phyloP scores from a whole-genome alignment of 1,140 invertebrate genomes.

The Macrocentrus cingulum region DNA sequence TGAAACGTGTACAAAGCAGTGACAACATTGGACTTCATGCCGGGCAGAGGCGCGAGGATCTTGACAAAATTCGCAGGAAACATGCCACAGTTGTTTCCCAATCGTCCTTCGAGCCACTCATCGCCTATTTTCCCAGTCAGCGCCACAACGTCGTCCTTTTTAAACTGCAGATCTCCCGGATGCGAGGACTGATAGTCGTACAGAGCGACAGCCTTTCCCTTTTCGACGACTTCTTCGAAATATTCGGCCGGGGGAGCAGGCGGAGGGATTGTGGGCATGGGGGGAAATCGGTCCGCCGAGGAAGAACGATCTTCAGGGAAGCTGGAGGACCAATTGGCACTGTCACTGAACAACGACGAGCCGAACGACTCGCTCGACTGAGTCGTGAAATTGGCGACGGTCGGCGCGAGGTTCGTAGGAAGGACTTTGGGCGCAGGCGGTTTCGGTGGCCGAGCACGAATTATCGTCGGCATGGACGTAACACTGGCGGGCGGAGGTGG shows the following conservation, averaged over 20 bases:
- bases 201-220: constrained; percentile 71
- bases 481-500: constrained; percentile 7
- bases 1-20: constrained; percentile 66
- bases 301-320: constrained; percentile 21
- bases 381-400: constrained; percentile 26
- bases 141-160: constrained; percentile 72
- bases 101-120: constrained; percentile 77
- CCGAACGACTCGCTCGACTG: not conserved
- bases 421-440: constrained; percentile 35
- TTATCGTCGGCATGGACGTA: constrained; percentile 66
- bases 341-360: constrained; percentile 2
- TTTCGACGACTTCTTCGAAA: constrained; percentile 44
- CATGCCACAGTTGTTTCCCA: constrained; percentile 70
- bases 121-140: constrained; percentile 70
- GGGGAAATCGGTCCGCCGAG: constrained; percentile 62
- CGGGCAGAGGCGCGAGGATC: constrained; percentile 70
- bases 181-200: constrained; percentile 74
- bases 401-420: constrained; percentile 30
- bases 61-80: constrained; percentile 81
- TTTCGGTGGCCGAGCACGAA: constrained; percentile 57
- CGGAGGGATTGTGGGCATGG: constrained; percentile 75
- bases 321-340: constrained; percentile 35
- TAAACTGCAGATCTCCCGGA: constrained; percentile 71
- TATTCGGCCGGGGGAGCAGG: constrained; percentile 68
- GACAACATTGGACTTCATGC: constrained; percentile 46